phyloP scores from a whole-genome alignment of 2,797 vertebrate genomes.

The Merluccius polli region DNA sequence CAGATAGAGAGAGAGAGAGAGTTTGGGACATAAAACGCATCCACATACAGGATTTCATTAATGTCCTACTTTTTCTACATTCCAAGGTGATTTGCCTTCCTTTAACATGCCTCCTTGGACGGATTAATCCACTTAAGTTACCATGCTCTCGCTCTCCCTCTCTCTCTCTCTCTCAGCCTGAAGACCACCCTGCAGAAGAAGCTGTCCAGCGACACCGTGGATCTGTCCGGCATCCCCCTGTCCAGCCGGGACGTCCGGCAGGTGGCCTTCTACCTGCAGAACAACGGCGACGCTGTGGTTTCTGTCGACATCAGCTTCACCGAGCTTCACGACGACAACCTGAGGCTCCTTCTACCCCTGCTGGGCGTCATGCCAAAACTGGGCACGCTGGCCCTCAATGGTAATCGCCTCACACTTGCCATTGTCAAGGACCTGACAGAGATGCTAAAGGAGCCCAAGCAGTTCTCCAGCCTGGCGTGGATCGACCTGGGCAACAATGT shows the following conservation, averaged over 20 bases:
- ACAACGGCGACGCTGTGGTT: conserved; percentile 75
- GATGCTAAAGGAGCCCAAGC: conserved; percentile 83
- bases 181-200: conserved; percentile 88
- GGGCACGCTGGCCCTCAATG: conserved; percentile 86
- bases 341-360: conserved; percentile 80
- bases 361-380: conserved; percentile 80
- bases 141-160: background rate
- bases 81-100: background rate
- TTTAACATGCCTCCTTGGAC: background rate
- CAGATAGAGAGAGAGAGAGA: background rate
- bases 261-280: conserved; percentile 84
- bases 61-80: conserved; percentile 8
- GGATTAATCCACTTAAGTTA: background rate
- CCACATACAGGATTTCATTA: background rate
- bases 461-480: conserved; percentile 85
- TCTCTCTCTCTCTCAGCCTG: conserved; percentile 66
- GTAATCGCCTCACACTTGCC: conserved; percentile 82
- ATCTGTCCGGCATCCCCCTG: conserved; percentile 83
- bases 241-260: conserved; percentile 78
- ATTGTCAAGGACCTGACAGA: conserved; percentile 86
- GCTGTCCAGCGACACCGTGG: conserved; percentile 77
- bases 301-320: conserved; percentile 92
- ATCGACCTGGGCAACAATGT: conserved; percentile 91
- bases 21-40: background rate
- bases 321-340: conserved; percentile 80